Evolutionary conservation across 1,140 invertebrate genomes (phyloP).

Genomic region (Rhyacophila brunnea): DNA sequence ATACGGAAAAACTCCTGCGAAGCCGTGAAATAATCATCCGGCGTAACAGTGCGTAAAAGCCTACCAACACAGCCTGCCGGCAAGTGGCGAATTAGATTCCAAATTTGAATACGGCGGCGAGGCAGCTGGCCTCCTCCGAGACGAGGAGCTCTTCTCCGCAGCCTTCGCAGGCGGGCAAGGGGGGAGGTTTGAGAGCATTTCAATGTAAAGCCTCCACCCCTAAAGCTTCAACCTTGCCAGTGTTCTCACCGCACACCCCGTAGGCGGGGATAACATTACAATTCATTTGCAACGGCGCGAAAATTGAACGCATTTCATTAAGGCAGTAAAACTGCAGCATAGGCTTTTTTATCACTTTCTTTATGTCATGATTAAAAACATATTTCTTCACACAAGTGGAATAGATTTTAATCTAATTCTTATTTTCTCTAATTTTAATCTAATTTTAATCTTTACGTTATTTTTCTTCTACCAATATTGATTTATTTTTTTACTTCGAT

Average conservation of each 20-base stretch:
- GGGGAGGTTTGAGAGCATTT: conserved; percentile 32
- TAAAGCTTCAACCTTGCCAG: neutral
- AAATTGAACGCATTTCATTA: conserved; percentile 30
- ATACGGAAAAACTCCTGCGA: neutral
- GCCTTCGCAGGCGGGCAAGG: conserved; percentile 5
- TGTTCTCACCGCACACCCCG: conserved; percentile 14
- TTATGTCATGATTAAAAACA: too few relatives aligned
- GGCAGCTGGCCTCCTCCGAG: conserved; percentile 24
- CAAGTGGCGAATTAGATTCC: conserved; percentile 25
- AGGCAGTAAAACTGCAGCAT: conserved; percentile 2
- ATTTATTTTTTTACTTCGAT: too few relatives aligned
- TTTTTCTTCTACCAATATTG: too few relatives aligned
- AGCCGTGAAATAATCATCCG: conserved; percentile 18
- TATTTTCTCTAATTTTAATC: too few relatives aligned
- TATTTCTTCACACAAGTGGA: neutral
- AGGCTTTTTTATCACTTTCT: neutral
- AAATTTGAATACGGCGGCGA: conserved; percentile 30
- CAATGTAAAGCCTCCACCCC: conserved; percentile 31
- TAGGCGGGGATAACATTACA: conserved; percentile 18
- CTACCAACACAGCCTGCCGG: conserved; percentile 2
- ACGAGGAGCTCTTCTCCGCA: conserved; percentile 3
- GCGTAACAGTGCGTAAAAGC: conserved; percentile 11
- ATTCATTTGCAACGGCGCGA: conserved; percentile 28
- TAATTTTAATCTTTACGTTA: too few relatives aligned
- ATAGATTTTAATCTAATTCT: conserved; percentile 6